Conservation (phyloP, 2,888 invertebrate species). For the Chaitophorus viminalis region DNA sequence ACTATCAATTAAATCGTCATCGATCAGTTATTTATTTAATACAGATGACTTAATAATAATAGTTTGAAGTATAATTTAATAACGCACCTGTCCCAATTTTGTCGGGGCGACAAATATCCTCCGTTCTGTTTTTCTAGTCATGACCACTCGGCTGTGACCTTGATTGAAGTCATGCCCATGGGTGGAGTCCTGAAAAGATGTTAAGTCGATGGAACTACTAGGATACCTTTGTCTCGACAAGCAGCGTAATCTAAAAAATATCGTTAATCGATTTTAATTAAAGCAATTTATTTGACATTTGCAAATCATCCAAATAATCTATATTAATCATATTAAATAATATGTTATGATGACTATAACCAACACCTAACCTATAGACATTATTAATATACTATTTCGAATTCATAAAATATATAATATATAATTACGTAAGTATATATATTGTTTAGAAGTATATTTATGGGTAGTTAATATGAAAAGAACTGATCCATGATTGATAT, state of each 20-base stretch:
- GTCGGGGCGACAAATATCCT: slow-evolving; percentile 73
- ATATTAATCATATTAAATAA: no score
- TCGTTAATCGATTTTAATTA: not conserved
- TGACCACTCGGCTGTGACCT: slow-evolving; percentile 71
- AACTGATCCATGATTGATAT: no score
- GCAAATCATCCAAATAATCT: no score
- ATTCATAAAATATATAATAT: no score
- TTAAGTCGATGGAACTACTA: slow-evolving; percentile 65
- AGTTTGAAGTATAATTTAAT: slow-evolving; percentile 37
- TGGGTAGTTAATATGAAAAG: no score
- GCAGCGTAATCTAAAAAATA: slow-evolving; percentile 37
- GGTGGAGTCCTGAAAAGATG: slow-evolving; percentile 65
- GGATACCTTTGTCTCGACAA: slow-evolving; percentile 66
- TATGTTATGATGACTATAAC: no score
- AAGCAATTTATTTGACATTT: no score
- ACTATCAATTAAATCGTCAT: not conserved
- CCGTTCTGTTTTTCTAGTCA: slow-evolving; percentile 77
- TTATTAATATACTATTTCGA: no score
- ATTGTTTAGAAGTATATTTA: no score
- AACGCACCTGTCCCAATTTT: slow-evolving; percentile 70
- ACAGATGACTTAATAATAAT: slow-evolving; percentile 11
- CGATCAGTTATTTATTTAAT: not conserved
- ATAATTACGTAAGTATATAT: no score
- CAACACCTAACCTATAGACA: no score
- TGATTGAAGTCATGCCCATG: slow-evolving; percentile 66